Percentiles rank a stretch among this genome's conserved stretches.
Conservation (phyloP, 2,888 invertebrate species). For the Metalampra italica region DNA sequence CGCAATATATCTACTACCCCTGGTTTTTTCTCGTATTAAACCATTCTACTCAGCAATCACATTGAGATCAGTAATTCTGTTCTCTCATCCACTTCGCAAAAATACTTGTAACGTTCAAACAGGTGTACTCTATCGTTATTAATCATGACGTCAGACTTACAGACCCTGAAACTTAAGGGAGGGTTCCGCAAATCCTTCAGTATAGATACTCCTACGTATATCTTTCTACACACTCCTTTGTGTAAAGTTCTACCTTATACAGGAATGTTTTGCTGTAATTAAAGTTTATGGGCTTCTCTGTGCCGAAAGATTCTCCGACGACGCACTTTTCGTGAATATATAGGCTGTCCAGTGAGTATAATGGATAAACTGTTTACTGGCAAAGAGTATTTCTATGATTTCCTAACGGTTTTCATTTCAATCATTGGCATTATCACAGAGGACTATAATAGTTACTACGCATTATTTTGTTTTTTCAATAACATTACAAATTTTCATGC, state of each 20-base stretch:
- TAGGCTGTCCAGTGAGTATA: too few species aligned
- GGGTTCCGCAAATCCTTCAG: not conserved
- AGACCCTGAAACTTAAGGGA: not conserved
- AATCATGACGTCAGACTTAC: not conserved
- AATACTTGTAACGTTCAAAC: not conserved
- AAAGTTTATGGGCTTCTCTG: slow-evolving; percentile 26
- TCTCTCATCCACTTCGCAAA: not conserved
- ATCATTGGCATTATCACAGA: too few species aligned
- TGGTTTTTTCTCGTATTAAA: too few species aligned
- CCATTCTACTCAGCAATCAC: slow-evolving; percentile 6
- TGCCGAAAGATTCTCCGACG: slow-evolving; percentile 23
- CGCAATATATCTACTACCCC: slow-evolving; percentile 12
- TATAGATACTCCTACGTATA: not conserved
- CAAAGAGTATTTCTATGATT: too few species aligned
- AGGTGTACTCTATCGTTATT: not conserved
- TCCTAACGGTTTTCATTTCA: too few species aligned
- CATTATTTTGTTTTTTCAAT: too few species aligned
- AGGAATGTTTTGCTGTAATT: slow-evolving; percentile 26
- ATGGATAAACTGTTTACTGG: too few species aligned
- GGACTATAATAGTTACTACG: too few species aligned
- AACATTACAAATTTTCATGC: too few species aligned
- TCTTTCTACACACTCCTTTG: slow-evolving; percentile 24
- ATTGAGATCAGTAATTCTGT: not conserved
- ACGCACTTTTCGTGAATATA: too few species aligned
- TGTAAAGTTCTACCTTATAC: slow-evolving; percentile 29